phyloP scores from a whole-genome alignment of 1,140 invertebrate genomes.

The Caenorhabditis tropicalis region DNA sequence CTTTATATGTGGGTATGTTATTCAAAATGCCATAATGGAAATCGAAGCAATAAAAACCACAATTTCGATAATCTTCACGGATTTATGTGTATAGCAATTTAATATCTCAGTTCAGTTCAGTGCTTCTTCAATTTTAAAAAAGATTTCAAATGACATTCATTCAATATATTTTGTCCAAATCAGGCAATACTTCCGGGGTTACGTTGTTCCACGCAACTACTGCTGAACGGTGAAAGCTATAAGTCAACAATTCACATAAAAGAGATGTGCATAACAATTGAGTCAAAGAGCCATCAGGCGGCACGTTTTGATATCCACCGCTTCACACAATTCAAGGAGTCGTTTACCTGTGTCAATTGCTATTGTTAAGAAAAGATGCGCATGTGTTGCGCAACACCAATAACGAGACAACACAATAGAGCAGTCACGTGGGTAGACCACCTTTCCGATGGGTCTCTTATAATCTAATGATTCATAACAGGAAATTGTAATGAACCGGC shows the following conservation, averaged over 20 bases:
- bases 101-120: no score
- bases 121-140: no score
- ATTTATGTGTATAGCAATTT: no score
- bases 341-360: constrained; percentile 43
- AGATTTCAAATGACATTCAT: no score
- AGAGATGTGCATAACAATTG: background rate
- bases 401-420: background rate
- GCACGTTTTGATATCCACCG: constrained; percentile 17
- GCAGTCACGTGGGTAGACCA: background rate
- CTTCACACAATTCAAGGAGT: constrained; percentile 28
- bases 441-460: background rate
- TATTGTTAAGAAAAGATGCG: constrained; percentile 8
- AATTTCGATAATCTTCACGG: no score
- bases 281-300: background rate
- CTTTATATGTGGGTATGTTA: no score
- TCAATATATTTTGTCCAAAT: no score
- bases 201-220: background rate
- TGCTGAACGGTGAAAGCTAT: background rate
- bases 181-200: background rate
- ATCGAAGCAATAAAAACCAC: no score
- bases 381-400: constrained; percentile 2
- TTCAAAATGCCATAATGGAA: no score
- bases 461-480: constrained; percentile 24
- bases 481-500: background rate
- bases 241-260: constrained; percentile 36